Base-by-base conservation (phyloP, 2,888 invertebrate genomes). In the Acanthosoma haemorrhoidale region DNA sequence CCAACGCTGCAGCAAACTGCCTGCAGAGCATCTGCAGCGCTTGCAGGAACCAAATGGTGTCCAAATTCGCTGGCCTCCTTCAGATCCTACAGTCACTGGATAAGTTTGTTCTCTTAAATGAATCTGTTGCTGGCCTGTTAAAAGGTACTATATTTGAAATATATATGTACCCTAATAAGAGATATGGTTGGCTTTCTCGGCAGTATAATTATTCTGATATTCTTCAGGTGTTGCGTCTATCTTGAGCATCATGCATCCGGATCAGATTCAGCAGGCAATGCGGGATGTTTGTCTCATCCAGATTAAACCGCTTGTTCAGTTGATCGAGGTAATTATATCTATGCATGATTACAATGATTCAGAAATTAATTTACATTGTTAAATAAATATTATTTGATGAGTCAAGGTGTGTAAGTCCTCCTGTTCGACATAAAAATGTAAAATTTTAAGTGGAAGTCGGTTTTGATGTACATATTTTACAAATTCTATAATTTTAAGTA, bases 11-110 rank as follows among this genome's bases (percentile, higher is more conserved):
- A 1, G 94, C 96, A 9, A 86, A 86, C 11, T 89, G 96, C 0
- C 79, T 97, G 63, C 91, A 94, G 81, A 90, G 86, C 77, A 91
- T 96, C 74, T 95, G 96, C 79, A 85, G 87, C 64, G 86, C 89
- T 15, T 95, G 95, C 78, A 87, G 89, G 51, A 82, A 84, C 68
- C 89, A 90, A 77, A 93, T 95, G 87, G 84, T 87, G 1, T 79
- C 83, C 13, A 92, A 94, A 80, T 88, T 91, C 69, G 83, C 84
- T 36, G 85, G 88, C 36, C 82, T 95, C 70, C 81, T 93, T 76
- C 87, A 88, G 77, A 88, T 93, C 51, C 85, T 90, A n/a, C 85
- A 86, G 69, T 87, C 86, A 71, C 80, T 89, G 60, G 91, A 91
- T 77, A 85, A 84, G 71, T 88, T 89, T 78, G 84, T 86, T 71